These are phyloP conservation scores for Danaus melanippus DNA, from an alignment of 1,140 invertebrate species.

Conservation along the genomic window DNA sequence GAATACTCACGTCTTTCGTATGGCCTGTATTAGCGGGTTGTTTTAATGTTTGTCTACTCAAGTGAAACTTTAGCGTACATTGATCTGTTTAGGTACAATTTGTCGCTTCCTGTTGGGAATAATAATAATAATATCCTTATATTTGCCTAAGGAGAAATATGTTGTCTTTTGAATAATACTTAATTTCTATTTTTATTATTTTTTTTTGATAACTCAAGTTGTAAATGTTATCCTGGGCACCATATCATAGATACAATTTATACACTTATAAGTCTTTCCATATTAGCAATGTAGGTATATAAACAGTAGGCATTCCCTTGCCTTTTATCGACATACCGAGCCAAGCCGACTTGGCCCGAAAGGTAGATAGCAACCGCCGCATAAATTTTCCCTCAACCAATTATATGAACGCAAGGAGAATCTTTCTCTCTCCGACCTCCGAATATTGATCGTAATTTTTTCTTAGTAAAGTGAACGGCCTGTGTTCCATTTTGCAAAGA, in stretches of 20 bases:
- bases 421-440: conserved; percentile 43
- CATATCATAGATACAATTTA: not conserved
- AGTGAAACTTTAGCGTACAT: not conserved
- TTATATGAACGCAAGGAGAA: conserved; percentile 44
- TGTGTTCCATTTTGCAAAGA: conserved; percentile 49
- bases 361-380: conserved; percentile 45
- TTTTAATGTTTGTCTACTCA: conserved; percentile 16
- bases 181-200: not conserved
- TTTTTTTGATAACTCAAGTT: no score
- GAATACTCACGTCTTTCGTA: conserved; percentile 32
- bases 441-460: conserved; percentile 66
- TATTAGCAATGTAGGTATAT: conserved; percentile 14
- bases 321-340: conserved; percentile 42
- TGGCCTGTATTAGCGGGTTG: conserved; percentile 21
- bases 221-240: conserved; percentile 4
- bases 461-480: conserved; percentile 42
- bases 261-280: conserved; percentile 4
- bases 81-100: not conserved
- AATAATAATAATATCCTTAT: no score
- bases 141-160: not conserved
- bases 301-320: conserved; percentile 30
- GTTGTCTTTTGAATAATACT: not conserved
- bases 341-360: conserved; percentile 32
- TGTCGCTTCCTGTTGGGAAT: not conserved
- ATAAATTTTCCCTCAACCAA: conserved; percentile 58